Evolutionary conservation across 1,140 invertebrate genomes (phyloP), one percentile per base, ranked within the genome.

Genomic region (Lordiphosa mommai): DNA sequence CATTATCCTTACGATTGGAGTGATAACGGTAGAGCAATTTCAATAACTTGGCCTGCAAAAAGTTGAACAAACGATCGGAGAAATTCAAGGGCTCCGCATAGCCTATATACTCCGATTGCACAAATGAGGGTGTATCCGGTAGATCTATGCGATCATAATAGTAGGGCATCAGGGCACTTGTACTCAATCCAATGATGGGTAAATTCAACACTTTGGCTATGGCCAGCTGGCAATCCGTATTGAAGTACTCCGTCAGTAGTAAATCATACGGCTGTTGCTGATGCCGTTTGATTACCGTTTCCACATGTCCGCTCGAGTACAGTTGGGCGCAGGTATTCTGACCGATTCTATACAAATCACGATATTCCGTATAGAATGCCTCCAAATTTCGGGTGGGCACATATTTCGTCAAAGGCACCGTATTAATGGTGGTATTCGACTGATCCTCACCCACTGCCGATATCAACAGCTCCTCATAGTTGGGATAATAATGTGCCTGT

Each of bases 191-290:
- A 1, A 95, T 80, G 1, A 91, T 89, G 0, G 93, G 93, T 0
- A 90, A 90, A 17, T 89, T 70, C 40, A 93, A 90, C 17, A 90
- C 69, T 61, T 92, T 88, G 1, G 90, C 82, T 17, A 94, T 80
- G 4, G 90, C 91, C 23, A 94, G 68, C 61, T 92, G 91, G 58
- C 93, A 94, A 41, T 94, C 92, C 2, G 91, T 91, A 36, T 91
- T 92, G 67, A 94, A 94, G 23, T 90, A 90, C 68, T 94, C 93
- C 0, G 91, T 90, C 5, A 94, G 71, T 1, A 94, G 74, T 1
- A 94, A 12, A 66, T 94, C 93, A 48, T 93, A 94, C 4, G 90
- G 90, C 1, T 41, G 9, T 1, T 10, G 12, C 9, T 10, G 13
- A 14, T 86, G 80, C 0, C 74, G 48, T 8, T 72, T 6, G 7